Evolutionary conservation across 2,888 invertebrate genomes (phyloP), one percentile per base, ranked within the genome.

Genomic region (Cataglyphis albicans): DNA sequence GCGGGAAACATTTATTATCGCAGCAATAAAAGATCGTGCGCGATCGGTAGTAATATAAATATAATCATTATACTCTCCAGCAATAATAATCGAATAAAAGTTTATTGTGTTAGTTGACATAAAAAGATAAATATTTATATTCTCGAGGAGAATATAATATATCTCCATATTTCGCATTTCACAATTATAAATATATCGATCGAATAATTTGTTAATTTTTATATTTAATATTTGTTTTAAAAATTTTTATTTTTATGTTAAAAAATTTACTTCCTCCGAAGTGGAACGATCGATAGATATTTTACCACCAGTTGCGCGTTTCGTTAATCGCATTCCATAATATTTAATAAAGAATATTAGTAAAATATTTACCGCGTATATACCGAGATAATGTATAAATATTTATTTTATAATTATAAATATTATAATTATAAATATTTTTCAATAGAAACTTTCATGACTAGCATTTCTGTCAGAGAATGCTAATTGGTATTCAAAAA

Each of bases 1-100:
- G 73, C 48, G 65, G 29, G 65, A 83, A 73, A 67, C 59, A 83
- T 81, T 72, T 83, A 76, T 84, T 72, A 76, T 59, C 52, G 52
- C 59, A 64, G 55, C 61, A 73, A 84, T 72, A 68, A 84, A 78
- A 76, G 59, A 73, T 78, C 25, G 52, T 55, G 32, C 32, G 32
- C 4, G 65, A 75, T 21, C 61, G 48, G 38, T 65, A 35, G 57
- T 12, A 52, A 82, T 82, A 84, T 52, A 52, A 52, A 48, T 82
- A 75, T 84, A 76, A 84, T 9, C 29, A 15, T 63, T 74, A 25
- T 63, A 18, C 9, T 2, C 52, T 2, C 52, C 63, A 59, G 25
- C 44, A 64, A 64, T 82, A 75, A 65, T 82, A 76, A 83, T 48
- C 57, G 44, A 55, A 32, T 82, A 55, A 57, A 68, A 55, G 35